Percentiles rank a stretch among this genome's conserved stretches.
These are phyloP conservation scores for Echinarachnius parma DNA, from an alignment of 53 echinoderm and acorn worm species.

Conservation along the genomic window DNA sequence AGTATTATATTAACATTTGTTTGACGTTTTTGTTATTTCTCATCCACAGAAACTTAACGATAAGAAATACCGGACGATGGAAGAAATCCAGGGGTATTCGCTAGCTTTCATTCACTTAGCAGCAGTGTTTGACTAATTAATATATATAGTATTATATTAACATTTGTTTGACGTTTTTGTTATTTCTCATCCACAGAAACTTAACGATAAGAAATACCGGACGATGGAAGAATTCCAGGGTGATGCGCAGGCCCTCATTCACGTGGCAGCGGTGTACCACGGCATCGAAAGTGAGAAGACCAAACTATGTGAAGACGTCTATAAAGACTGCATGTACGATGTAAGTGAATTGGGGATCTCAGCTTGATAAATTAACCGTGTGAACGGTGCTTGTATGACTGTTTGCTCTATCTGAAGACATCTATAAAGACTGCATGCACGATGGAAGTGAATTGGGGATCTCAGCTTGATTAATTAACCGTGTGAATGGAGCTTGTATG, in stretches of 20 bases:
- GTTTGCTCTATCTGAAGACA: too few relatives aligned
- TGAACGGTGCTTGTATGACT: too few relatives aligned
- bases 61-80: conserved; percentile 69
- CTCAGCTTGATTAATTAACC: too few relatives aligned
- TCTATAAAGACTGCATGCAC: conserved; percentile 80
- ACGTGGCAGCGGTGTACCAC: conserved; percentile 76
- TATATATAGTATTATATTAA: too few relatives aligned
- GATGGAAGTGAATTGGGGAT: conserved; percentile 71
- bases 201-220: conserved; percentile 74
- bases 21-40: too few relatives aligned
- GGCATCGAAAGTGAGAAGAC: conserved; percentile 76
- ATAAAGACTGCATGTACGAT: conserved; percentile 86
- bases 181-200: conserved; percentile 79
- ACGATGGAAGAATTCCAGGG: conserved; percentile 76
- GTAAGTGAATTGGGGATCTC: too few relatives aligned
- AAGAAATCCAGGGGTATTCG: conserved; percentile 77
- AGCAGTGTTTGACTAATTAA: too few relatives aligned
- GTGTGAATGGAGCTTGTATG: too few relatives aligned
- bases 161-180: too few relatives aligned
- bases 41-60: conserved; percentile 79
- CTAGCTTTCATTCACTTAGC: conserved; percentile 68
- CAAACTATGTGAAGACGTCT: conserved; percentile 63
- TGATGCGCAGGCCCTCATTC: conserved; percentile 76
- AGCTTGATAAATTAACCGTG: too few relatives aligned
- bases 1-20: too few relatives aligned